Conservation (phyloP, 1,140 invertebrate genomes). For the Schlechtendalia chinensis region DNA sequence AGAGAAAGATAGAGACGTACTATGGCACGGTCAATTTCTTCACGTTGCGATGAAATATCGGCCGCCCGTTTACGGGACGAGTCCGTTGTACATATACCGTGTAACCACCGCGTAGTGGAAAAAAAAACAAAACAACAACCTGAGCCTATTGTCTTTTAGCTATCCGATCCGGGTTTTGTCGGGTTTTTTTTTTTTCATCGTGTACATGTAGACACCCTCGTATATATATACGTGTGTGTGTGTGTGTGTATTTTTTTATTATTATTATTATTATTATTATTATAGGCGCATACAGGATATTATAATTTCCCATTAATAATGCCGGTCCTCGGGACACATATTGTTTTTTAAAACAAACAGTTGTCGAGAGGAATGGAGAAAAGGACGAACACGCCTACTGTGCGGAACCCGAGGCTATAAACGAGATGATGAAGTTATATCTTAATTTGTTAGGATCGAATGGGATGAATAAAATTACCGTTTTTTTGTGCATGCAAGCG, state of each 20-base stretch:
- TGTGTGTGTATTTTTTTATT: background rate
- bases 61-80: background rate
- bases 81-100: background rate
- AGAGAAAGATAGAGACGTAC: background rate
- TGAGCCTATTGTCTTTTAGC: conserved; percentile 25
- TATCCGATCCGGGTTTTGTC: conserved; percentile 27
- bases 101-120: background rate
- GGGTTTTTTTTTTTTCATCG: conserved; percentile 7
- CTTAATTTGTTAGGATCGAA: conserved; percentile 40
- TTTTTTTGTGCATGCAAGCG: background rate
- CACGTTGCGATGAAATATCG: background rate
- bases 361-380: conserved; percentile 29
- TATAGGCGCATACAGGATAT: conserved; percentile 28
- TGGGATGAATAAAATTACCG: conserved; percentile 20
- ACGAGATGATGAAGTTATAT: conserved; percentile 24
- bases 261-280: conserved; percentile 4
- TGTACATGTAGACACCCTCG: background rate
- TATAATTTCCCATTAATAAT: conserved; percentile 40
- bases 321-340: conserved; percentile 31
- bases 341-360: conserved; percentile 47
- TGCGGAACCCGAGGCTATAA: background rate
- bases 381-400: conserved; percentile 37
- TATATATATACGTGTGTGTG: background rate
- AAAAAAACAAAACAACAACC: too few species aligned
- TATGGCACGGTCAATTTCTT: background rate